Evolutionary conservation across 2,888 invertebrate species (phyloP).

Genomic region (Cheilosia vulpina): DNA sequence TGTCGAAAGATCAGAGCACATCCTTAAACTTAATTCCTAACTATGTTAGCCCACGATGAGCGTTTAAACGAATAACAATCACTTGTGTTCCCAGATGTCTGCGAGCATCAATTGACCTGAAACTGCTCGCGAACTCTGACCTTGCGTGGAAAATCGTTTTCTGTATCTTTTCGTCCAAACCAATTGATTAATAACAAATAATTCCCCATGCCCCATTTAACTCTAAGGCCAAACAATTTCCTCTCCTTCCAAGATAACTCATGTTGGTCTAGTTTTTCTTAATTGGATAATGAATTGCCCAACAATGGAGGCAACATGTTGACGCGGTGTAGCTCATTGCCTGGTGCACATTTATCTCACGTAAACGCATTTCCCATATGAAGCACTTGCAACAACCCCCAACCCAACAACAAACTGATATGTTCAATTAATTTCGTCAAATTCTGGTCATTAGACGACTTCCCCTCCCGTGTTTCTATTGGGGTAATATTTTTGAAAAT

Average conservation of each 20-base stretch:
- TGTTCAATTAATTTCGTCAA: conserved; percentile 44
- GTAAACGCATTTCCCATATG: conserved; percentile 13
- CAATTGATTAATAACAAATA: conserved; percentile 54
- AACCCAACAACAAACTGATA: conserved; percentile 5
- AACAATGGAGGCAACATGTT: conserved; percentile 42
- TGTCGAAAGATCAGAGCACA: not conserved
- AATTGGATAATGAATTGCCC: conserved; percentile 59
- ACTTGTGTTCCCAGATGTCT: not conserved
- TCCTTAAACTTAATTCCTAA: not conserved
- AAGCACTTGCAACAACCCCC: conserved; percentile 20
- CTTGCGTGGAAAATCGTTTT: conserved; percentile 24
- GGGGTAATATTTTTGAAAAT: conserved; percentile 47
- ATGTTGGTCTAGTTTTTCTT: conserved; percentile 59
- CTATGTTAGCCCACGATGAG: not conserved
- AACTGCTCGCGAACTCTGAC: conserved; percentile 20
- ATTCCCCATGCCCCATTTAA: conserved; percentile 1
- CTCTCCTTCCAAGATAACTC: not conserved
- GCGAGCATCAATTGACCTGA: conserved; percentile 1
- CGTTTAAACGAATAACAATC: conserved; percentile 1
- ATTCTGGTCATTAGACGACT: conserved; percentile 20
- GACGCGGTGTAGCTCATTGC: conserved; percentile 19
- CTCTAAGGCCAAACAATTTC: conserved; percentile 4
- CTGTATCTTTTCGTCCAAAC: not conserved
- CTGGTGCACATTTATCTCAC: conserved; percentile 14
- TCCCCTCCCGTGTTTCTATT: conserved; percentile 33